phyloP scores from a whole-genome alignment of 2,888 invertebrate genomes.

The Ochropleura leucogaster region DNA sequence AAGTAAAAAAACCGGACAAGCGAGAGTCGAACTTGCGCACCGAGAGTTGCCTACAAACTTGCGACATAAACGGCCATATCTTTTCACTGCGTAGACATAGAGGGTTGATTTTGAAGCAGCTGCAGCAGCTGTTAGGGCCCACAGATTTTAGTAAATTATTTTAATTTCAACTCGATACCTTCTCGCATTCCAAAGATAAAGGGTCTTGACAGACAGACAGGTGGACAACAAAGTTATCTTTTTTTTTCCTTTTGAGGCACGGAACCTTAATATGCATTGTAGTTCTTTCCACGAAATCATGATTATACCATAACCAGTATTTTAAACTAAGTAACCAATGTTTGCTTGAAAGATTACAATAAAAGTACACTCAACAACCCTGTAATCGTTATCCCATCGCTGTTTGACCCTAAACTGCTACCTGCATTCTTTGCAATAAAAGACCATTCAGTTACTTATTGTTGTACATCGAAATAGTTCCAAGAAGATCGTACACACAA shows the following conservation, averaged over 20 bases:
- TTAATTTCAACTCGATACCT: too few species aligned
- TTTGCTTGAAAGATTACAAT: neutral
- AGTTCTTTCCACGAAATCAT: neutral
- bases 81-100: too few species aligned
- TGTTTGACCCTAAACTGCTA: slow-evolving; percentile 13
- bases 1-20: too few species aligned
- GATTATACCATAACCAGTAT: slow-evolving; percentile 1
- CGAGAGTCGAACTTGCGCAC: too few species aligned
- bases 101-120: too few species aligned
- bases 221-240: neutral
- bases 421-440: slow-evolving; percentile 45
- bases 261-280: neutral
- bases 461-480: slow-evolving; percentile 18
- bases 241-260: too few species aligned
- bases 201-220: too few species aligned
- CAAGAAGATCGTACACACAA: slow-evolving; percentile 16
- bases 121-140: too few species aligned
- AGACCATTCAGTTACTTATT: neutral
- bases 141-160: too few species aligned
- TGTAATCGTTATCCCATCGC: neutral
- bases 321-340: neutral
- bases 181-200: too few species aligned
- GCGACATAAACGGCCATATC: too few species aligned
- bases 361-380: neutral
- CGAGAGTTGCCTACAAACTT: too few species aligned